Conservation (phyloP, 2,888 invertebrate species). For the Cataglyphis altisquamis region DNA sequence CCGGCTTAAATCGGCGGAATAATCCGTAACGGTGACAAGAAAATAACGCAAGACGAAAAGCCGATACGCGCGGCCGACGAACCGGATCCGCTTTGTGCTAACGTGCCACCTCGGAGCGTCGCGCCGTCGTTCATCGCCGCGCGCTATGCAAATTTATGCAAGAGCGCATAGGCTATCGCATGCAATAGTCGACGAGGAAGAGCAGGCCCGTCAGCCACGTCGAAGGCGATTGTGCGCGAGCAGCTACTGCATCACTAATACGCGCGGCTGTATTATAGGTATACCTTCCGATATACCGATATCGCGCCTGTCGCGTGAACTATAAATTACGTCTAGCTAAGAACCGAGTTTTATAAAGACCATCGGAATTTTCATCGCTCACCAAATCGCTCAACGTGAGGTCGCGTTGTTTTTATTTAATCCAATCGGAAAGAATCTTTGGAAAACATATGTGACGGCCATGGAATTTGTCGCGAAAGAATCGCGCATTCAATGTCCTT, state of each 20-base stretch:
- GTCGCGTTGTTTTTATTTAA: constrained; percentile 33
- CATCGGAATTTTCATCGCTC: constrained; percentile 21
- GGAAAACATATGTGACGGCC: not conserved
- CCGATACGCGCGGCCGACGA: constrained; percentile 56
- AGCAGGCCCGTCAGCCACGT: constrained; percentile 60
- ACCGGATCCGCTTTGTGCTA: constrained; percentile 57
- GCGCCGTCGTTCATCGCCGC: constrained; percentile 58
- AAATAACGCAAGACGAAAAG: constrained; percentile 60
- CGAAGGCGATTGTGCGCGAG: constrained; percentile 61
- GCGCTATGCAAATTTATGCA: constrained; percentile 71
- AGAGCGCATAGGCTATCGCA: constrained; percentile 45
- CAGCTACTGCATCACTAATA: constrained; percentile 40
- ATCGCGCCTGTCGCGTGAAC: constrained; percentile 12
- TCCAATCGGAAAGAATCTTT: not conserved
- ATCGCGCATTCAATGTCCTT: not conserved
- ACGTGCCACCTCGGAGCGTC: constrained; percentile 23
- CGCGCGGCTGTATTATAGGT: not conserved
- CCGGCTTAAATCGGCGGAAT: constrained; percentile 54
- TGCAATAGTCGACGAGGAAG: constrained; percentile 58
- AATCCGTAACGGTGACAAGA: constrained; percentile 68
- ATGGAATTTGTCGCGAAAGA: not conserved
- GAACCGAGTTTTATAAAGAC: constrained; percentile 27
- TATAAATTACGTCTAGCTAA: constrained; percentile 38
- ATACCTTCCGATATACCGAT: constrained; percentile 31
- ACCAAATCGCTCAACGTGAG: constrained; percentile 39